Evolutionary conservation across 2,888 invertebrate species (phyloP), one percentile per base, ranked within the genome.

Genomic region (Athripsodes cinereus): DNA sequence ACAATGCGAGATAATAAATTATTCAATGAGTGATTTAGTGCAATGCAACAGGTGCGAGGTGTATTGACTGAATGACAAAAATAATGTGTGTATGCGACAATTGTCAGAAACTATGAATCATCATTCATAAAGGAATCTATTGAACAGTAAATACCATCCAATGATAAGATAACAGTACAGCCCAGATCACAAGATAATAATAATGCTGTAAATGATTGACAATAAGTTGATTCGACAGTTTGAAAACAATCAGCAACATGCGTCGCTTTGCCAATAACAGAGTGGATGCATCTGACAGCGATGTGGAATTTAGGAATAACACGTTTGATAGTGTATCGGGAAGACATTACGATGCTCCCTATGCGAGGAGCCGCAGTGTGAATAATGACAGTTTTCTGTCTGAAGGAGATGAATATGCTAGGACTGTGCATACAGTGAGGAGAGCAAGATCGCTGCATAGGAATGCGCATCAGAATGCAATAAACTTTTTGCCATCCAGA

Each of bases 401-500:
- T 2, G 50, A 55, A 2, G 46, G 40, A 31, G 31, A 34, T 11
- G 52, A 55, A 13, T 60, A 55, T 47, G n/a, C 26, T n/a, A 31
- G 20, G 1, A 18, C 56, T 1, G 50, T 52, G 6, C 55, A 56
- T 11, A 61, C 63, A 44, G 61, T 61, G 10, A 35, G 61, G 40
- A 58, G 63, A 11, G 52, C 61, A 3, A 50, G 60, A 56, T 63
- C 63, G 2, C 51, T 63, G 5, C 63, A 63, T 22, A 46, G 61
- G 35, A 63, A 61, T 58, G 61, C 60, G 2, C 56, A 49, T 19
- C 57, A 60, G 46, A 56, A 58, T 50, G 76, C 76, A 1, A 70
- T 78, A 53, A 78, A 76, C 67, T 78, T 78, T 55, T 72, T 78
- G 74, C 78, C 79, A 0, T 79, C 79, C 0, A 66, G 78, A 10